A percentile compares a stretch with the other conserved stretches of the same genome.
Evolutionary conservation across 2,888 invertebrate genomes (phyloP).

Genomic region (Iphiclides podalirius): DNA sequence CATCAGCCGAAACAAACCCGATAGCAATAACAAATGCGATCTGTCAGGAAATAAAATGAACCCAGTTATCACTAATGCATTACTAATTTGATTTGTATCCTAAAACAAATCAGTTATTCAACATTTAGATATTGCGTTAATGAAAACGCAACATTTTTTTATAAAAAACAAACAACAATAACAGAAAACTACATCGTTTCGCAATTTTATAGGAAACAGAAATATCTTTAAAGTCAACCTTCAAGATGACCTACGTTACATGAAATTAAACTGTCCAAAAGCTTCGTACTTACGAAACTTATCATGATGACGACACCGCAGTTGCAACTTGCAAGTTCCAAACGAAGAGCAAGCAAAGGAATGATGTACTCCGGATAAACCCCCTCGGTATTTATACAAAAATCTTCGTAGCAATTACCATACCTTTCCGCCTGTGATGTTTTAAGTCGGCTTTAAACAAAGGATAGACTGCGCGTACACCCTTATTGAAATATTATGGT

Average conservation of each 20-base stretch:
- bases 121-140: no score
- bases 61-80: no score
- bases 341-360: slow-evolving; percentile 52
- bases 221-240: no score
- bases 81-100: no score
- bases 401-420: slow-evolving; percentile 66
- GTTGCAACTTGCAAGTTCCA: slow-evolving; percentile 42
- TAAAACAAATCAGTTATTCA: no score
- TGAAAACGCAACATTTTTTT: no score
- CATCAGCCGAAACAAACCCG: slow-evolving; percentile 49
- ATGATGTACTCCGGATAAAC: slow-evolving; percentile 69
- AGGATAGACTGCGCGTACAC: slow-evolving; percentile 49
- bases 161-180: no score
- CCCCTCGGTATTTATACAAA: slow-evolving; percentile 75
- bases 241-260: no score
- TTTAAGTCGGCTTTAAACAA: slow-evolving; percentile 58
- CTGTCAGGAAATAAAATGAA: slow-evolving; percentile 30
- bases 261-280: neutral
- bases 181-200: no score
- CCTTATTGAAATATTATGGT: slow-evolving; percentile 41
- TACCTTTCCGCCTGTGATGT: slow-evolving; percentile 47
- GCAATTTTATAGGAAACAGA: no score
- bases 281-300: slow-evolving; percentile 58
- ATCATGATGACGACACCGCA: slow-evolving; percentile 57
- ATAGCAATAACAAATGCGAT: slow-evolving; percentile 38